Base-by-base conservation (phyloP, 1,140 invertebrate genomes). In the Aphidius ervi region DNA sequence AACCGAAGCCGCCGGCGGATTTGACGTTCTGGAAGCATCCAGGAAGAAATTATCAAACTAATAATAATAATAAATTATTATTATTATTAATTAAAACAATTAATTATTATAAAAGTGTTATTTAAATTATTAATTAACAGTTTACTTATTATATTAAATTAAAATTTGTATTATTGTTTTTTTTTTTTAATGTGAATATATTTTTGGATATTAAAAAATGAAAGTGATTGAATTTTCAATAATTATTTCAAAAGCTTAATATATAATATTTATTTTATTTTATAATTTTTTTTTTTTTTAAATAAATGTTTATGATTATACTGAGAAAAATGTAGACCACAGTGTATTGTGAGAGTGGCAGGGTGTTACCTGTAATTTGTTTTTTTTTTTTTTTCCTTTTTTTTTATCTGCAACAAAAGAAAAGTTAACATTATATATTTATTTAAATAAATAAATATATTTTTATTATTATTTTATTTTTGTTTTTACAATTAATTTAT, bases 1-100 rank as follows among this genome's bases (percentile, higher is more conserved):
- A 69, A 64, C 66, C 58, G 58, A 75, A 75, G 68, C 70, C 55
- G 10, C 58, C 46, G 45, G 31, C 56, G 56, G 45, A 62, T 6
- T 58, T 56, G 39, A 52, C 54, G 4, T 58, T 63, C 49, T 57
- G 42, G 23, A 54, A 45, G 23, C 48, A 42, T 56, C 43, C 57
- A 23, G 45, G 9, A 31, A 53, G 16, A 16, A 16, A 16, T 16
- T 16, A 16, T 16, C 16, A 16, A 16, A 16, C n/a, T 37, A 1
- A 16, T 6, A 43, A 43, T 6, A 43, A 43, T 43, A 6, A 43
- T 6, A 43, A 43, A 43, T 43, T 6, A 43, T 43, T 10, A 41
- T 16, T 47, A 6, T 16, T 16, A 16, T 16, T 16, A 16, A 16
- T 16, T 16, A 16, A 16, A 16, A 16, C 16, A 16, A 16, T 16